Base-by-base conservation (phyloP, 2,797 vertebrate species). In the Lates japonicus region DNA sequence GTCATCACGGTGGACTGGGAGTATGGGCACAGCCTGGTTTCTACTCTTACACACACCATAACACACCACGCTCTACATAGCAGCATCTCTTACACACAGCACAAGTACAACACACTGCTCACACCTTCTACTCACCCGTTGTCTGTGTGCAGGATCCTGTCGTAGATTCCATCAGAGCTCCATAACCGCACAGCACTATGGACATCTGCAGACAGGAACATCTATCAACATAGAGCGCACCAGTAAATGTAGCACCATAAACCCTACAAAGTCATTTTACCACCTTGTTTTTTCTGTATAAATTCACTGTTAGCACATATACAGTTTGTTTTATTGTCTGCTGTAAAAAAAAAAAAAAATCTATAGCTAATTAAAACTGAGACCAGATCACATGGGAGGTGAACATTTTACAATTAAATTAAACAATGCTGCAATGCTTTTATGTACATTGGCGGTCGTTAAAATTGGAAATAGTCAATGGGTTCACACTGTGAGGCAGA, bases 91-190 rank as follows among this genome's bases (percentile, higher is more conserved):
- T 20, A 49, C 39, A 66, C 22, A 78, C 66, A 55, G n/a, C 19
- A 54, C 66, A 59, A 25, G 13, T 14, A 64, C 19, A 35, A 29
- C 39, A 58, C 25, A 20, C 35, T 52, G 42, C 41, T 52, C 58
- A 35, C 39, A 68, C 52, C 67, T 20, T 62, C 37, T 74, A 91
- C 93, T 78, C 92, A 98, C 97, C 97, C 81, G 95, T 93, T 81
- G 95, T 96, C 93, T 98, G 97, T 97, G 9, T 97, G 96, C 10
- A 97, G 95, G 74, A 98, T 97, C 93, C 94, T 97, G 74, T 97
- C 94, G 85, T 97, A 95, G 48, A 98, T 95, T 51, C 88, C 93
- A 67, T 97, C 97, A 95, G 73, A 96, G 96, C 92, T 98, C 97
- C 46, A 96, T 89, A 74, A 98, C 84, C 0, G 95, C 95, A 99